Conservation (phyloP, 2,113 vertebrate genomes). For the Pterophyllum scalare region DNA sequence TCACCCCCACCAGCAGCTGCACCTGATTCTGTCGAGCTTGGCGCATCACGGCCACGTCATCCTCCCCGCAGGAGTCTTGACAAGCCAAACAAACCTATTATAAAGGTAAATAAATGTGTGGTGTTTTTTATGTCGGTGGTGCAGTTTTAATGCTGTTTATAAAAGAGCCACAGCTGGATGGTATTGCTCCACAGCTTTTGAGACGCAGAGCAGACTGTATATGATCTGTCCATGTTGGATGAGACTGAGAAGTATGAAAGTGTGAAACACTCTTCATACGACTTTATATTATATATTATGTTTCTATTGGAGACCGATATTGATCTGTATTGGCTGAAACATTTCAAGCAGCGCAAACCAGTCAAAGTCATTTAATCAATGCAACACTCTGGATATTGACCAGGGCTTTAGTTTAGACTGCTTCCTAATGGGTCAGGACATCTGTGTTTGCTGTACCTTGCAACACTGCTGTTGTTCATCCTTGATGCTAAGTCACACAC, state of each 20-base stretch:
- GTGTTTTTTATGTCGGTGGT: conserved; percentile 9
- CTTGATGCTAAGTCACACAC: conserved; percentile 26
- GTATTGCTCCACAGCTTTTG: conserved; percentile 8
- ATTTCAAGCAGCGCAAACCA: conserved; percentile 28
- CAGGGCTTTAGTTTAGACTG: conserved; percentile 46
- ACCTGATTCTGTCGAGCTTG: conserved; percentile 41
- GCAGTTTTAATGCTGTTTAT: background rate
- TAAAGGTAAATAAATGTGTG: conserved; percentile 8
- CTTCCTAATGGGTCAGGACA: conserved; percentile 50
- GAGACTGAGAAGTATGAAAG: background rate
- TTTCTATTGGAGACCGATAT: conserved; percentile 9
- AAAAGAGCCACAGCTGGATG: background rate
- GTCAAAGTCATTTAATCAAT: conserved; percentile 37
- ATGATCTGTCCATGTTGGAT: background rate
- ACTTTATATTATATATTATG: no score
- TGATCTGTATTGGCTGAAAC: conserved; percentile 15
- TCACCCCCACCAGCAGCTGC: background rate
- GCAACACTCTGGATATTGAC: conserved; percentile 49
- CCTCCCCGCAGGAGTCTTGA: background rate
- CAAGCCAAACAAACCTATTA: conserved; percentile 27
- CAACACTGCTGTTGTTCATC: conserved; percentile 28
- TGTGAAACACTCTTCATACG: no score
- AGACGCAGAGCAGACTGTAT: background rate
- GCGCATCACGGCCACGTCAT: background rate
- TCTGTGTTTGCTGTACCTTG: conserved; percentile 53